Evolutionary conservation across 2,888 invertebrate species (phyloP), one percentile per base, ranked within the genome.

Genomic region (Hyppa rectilinea): DNA sequence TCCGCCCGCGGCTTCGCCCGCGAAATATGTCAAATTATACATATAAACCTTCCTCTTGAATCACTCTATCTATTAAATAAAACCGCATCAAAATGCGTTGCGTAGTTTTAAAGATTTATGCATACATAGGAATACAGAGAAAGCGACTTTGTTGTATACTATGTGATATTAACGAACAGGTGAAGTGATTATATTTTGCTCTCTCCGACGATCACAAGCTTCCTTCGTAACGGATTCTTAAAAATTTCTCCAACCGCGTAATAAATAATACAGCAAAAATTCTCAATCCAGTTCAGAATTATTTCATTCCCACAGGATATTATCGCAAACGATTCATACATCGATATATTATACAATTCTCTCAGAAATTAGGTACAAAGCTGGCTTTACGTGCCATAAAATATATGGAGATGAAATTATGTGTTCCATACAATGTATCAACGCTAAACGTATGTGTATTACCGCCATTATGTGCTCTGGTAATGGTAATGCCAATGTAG

Each of bases 401-500:
- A 77, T 56, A 70, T 67, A 80, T 71, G 71, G 64, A 80, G 65
- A 79, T 72, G 78, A 81, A 81, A 83, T 84, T 71, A 72, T 74
- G 80, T 73, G 73, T 66, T 75, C 26, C 66, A 74, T 79, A 82
- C 82, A 82, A 72, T 82, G 80, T 84, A 79, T 76, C 45, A 68
- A 59, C 40, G 75, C 43, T 52, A 58, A 72, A 70, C 59, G 75
- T 74, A 62, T 76, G 60, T 71, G 66, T 76, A 74, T 64, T 66
- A 79, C 64, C n/a, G 55, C 31, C 53, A 64, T 82, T 59, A 78
- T 58, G 50, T 26, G 55, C 56, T 70, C 64, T 62, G 47, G 45
- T 69, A 73, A 73, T 64, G 55, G 59, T 29, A 26, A 52, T 63
- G 26, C n/a, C 23, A 52, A 50, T 62, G 50, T 45, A 34, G 58